A percentile compares a stretch with the other conserved stretches of the same genome.
phyloP scores from a whole-genome alignment of 2,113 vertebrate species.

The Apteryx mantelli region DNA sequence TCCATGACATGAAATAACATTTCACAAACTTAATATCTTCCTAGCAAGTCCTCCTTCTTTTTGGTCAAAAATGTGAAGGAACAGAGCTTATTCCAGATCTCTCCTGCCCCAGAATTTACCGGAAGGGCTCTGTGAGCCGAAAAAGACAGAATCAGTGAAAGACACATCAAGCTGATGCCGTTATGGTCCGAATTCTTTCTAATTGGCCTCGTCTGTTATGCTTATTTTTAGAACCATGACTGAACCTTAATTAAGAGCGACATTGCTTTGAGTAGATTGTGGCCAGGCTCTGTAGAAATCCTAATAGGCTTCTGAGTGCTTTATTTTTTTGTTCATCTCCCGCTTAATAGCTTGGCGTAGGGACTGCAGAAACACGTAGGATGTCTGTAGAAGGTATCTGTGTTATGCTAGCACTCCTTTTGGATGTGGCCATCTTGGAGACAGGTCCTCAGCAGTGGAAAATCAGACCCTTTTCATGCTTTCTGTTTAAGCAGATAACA shows the following conservation, averaged over 20 bases:
- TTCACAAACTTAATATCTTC: background rate
- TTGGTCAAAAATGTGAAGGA: background rate
- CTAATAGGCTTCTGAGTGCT: conserved; percentile 66
- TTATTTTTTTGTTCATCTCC: conserved; percentile 53
- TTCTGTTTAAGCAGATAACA: background rate
- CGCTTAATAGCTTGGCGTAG: background rate
- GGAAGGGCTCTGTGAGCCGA: background rate
- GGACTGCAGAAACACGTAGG: accelerated
- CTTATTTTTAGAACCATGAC: conserved; percentile 62
- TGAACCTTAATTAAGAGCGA: conserved; percentile 58
- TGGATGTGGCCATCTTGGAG: background rate
- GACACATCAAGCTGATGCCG: background rate
- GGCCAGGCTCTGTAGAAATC: background rate
- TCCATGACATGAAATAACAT: background rate
- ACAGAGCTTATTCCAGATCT: background rate
- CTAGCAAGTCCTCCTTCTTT: background rate
- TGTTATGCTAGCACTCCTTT: accelerated
- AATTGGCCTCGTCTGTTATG: conserved; percentile 34
- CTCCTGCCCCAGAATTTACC: background rate
- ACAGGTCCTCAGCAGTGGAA: accelerated
- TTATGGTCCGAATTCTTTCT: background rate
- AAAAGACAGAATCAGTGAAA: background rate
- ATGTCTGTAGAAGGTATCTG: background rate
- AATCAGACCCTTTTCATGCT: background rate
- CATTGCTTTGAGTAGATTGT: conserved; percentile 39